A percentile compares a stretch with the other conserved stretches of the same genome.
Conservation (phyloP, 2,113 vertebrate genomes). For the human region GRCh38 chr15:24584001-24584500, state of each 20-base stretch:
- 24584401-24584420: background rate
- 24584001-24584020: too few species aligned
- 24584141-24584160: too few species aligned
- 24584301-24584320: background rate
- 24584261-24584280: background rate
- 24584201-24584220: too few species aligned
- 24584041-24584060: too few species aligned
- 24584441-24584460: background rate
- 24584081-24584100: too few species aligned
- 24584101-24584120: too few species aligned
- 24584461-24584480: background rate
- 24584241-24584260: background rate
- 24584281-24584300: background rate
- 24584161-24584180: too few species aligned
- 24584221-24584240: background rate
- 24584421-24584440: background rate
- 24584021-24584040: too few species aligned
- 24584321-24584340: background rate
- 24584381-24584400: background rate
- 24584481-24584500: background rate
- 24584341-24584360: background rate
- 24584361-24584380: background rate
- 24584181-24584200: too few species aligned
- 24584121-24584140: too few species aligned
- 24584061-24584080: too few species aligned